These are phyloP conservation scores for Phenganax marumi DNA, from an alignment of 92 coral and sea anemone genomes.

Conservation along the genomic window DNA sequence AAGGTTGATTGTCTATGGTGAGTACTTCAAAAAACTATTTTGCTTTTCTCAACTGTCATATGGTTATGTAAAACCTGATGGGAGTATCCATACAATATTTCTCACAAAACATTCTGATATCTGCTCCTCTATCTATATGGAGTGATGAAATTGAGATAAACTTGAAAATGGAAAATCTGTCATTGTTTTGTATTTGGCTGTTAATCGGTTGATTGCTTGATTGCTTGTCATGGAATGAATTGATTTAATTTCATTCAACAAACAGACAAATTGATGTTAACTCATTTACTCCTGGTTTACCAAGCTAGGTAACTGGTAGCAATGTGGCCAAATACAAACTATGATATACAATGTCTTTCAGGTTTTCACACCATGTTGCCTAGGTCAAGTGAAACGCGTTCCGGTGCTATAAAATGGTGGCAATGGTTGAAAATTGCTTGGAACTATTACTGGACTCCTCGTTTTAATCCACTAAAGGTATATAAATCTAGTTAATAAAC, in stretches of 20 bases:
- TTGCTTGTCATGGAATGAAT: too few relatives aligned
- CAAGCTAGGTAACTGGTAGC: background rate
- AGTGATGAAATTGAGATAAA: too few relatives aligned
- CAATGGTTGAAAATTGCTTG: constrained; percentile 82
- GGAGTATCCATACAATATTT: background rate
- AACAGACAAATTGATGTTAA: too few relatives aligned
- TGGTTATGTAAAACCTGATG: background rate
- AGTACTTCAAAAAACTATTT: background rate
- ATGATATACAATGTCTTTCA: background rate
- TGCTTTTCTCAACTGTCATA: background rate
- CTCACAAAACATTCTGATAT: background rate
- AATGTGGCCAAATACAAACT: background rate
- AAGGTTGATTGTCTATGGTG: constrained; percentile 84
- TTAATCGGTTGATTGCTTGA: too few relatives aligned
- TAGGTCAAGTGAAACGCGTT: constrained; percentile 63
- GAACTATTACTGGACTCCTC: constrained; percentile 81
- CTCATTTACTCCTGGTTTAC: too few relatives aligned
- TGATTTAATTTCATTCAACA: too few relatives aligned
- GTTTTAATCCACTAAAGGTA: constrained; percentile 84
- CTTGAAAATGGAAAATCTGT: too few relatives aligned
- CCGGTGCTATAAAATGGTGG: constrained; percentile 67
- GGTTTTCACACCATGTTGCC: constrained; percentile 98
- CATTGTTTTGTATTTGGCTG: too few relatives aligned
- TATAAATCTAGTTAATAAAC: too few relatives aligned
- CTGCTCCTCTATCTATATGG: too few relatives aligned